Conservation (phyloP, 2,888 invertebrate genomes). For the Cataglyphis altisquamis region DNA sequence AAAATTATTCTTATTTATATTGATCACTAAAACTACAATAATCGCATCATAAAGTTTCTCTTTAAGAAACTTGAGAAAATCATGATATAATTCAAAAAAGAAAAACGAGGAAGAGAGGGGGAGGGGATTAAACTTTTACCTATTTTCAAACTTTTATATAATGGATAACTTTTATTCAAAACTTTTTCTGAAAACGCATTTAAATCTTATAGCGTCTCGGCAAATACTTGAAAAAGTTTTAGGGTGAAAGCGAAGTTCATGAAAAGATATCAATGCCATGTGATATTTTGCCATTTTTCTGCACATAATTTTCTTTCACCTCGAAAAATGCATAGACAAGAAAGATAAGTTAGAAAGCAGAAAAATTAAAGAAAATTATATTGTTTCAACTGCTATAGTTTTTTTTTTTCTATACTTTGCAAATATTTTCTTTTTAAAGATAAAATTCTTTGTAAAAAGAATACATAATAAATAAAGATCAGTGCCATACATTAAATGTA, state of each 20-base stretch:
- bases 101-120: neutral
- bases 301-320: neutral
- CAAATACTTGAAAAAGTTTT: conserved; percentile 32
- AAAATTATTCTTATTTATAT: conserved; percentile 17
- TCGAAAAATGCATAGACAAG: neutral
- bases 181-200: conserved; percentile 40
- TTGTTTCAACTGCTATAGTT: neutral
- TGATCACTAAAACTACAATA: conserved; percentile 12
- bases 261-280: conserved; percentile 27
- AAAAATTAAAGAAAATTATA: neutral
- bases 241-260: conserved; percentile 36
- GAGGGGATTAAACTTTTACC: conserved; percentile 37
- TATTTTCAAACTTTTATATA: conserved; percentile 43
- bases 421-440: neutral
- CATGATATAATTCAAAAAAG: conserved; percentile 29
- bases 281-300: neutral
- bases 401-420: neutral
- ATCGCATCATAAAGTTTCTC: neutral
- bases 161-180: conserved; percentile 47
- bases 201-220: conserved; percentile 11
- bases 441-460: neutral
- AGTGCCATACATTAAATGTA: neutral
- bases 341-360: neutral
- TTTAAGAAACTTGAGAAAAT: conserved; percentile 33
- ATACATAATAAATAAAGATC: neutral